Base-by-base conservation (phyloP, 2,797 vertebrate genomes). In the Betta splendens region DNA sequence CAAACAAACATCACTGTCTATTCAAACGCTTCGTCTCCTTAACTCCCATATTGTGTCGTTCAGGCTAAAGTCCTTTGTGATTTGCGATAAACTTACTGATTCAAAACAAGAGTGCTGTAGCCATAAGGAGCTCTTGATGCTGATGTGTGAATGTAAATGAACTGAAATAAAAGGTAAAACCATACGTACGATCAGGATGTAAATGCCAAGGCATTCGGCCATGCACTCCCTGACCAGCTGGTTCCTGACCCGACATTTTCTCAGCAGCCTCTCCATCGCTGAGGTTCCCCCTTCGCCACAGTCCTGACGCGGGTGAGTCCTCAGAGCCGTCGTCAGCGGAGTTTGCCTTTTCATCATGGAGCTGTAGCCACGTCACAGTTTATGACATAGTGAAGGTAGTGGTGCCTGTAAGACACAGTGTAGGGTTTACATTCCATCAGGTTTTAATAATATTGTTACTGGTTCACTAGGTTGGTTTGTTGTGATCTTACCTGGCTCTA, bases 191-290 rank as follows among this genome's bases (percentile, higher is more conserved):
- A 93, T 92, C 21, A 92, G 7, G 57, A 92, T 1, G 33, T 89
- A 92, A 13, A 91, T 80, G 4, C 92, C 91, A 0, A 93, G 85
- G 69, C 80, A 89, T 31, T 93, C 92, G 0, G 92, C 91, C 62
- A 93, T 26, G 45, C 92, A 91, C 73, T 91, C 88, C 29, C 89
- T 72, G 51, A 85, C 11, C 64, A 92, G 79, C 5, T 47, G 53
- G 71, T 53, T 92, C 42, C 58, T 82, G 80, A 92, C 82, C 28
- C 12, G 71, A 57, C 84, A 90, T 57, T 56, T 89, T 47, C 20
- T 79, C 49, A 90, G 78, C 21, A 91, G 64, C 37, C 31, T 66
- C 40, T 91, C 90, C 91, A 92, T 91, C 64, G 13, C 56, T 0
- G 15, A 28, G 17, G 9, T 10, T 22, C 66, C 40, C 33, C 58